Evolutionary conservation across 1,140 invertebrate species (phyloP).

Genomic region (Teleopsis dalmanni): DNA sequence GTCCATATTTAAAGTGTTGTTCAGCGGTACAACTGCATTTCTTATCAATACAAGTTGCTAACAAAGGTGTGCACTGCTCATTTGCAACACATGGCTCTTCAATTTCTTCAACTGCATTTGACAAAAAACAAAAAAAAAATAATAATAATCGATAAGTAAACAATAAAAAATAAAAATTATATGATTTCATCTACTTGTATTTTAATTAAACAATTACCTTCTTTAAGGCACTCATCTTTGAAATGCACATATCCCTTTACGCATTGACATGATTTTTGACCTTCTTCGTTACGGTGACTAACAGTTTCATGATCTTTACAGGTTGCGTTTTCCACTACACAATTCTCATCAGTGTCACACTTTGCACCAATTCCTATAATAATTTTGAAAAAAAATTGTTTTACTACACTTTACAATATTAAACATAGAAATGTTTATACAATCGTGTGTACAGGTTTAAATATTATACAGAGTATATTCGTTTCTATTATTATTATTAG

Average conservation of each 20-base stretch:
- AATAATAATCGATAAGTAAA: background rate
- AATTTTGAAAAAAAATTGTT: no score
- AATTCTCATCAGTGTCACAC: slow-evolving; percentile 42
- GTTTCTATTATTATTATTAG: no score
- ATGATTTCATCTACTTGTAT: background rate
- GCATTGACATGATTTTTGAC: slow-evolving; percentile 43
- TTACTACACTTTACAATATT: no score
- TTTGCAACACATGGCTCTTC: slow-evolving; percentile 36
- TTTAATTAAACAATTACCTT: slow-evolving; percentile 20
- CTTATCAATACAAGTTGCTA: slow-evolving; percentile 30
- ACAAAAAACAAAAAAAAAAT: background rate
- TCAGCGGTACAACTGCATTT: slow-evolving; percentile 34
- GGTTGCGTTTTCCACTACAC: slow-evolving; percentile 37
- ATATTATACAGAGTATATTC: no score
- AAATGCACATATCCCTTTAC: slow-evolving; percentile 37
- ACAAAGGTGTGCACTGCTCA: slow-evolving; percentile 39
- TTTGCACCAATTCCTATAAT: slow-evolving; percentile 44
- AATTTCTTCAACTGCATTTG: slow-evolving; percentile 22
- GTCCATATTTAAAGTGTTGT: slow-evolving; percentile 31
- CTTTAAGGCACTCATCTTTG: slow-evolving; percentile 43
- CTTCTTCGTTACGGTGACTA: slow-evolving; percentile 20
- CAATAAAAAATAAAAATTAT: background rate
- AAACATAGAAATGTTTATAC: no score
- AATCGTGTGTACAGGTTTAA: no score
- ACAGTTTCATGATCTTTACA: slow-evolving; percentile 29